These are phyloP conservation scores for Egretta garzetta DNA, from an alignment of 2,113 vertebrate genomes.

Conservation along the genomic window DNA sequence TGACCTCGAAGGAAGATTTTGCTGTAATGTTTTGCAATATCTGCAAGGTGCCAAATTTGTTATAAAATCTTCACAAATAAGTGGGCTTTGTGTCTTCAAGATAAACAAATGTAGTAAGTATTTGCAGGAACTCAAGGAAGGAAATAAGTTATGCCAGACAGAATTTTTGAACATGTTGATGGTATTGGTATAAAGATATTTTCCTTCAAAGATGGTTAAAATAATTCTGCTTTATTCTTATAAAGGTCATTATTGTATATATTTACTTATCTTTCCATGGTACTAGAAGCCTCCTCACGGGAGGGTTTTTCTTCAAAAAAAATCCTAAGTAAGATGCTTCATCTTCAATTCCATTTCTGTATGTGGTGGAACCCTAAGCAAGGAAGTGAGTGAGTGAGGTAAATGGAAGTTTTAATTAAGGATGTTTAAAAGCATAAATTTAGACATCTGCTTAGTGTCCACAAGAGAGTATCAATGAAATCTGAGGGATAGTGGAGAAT, in stretches of 20 bases:
- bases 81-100: not conserved
- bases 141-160: not conserved
- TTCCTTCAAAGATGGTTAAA: not conserved
- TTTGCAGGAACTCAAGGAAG: not conserved
- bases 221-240: not conserved
- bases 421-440: not conserved
- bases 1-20: not conserved
- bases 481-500: not conserved
- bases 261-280: not conserved
- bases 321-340: not conserved
- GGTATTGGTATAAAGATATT: not conserved
- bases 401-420: not conserved
- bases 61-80: not conserved
- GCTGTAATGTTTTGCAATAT: not conserved
- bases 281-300: not conserved
- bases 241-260: not conserved
- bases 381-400: not conserved
- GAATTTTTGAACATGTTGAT: not conserved
- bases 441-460: not conserved
- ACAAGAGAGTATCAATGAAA: not conserved
- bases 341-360: not conserved
- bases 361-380: not conserved
- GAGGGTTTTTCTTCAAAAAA: not conserved
- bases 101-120: not conserved
- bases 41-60: not conserved